Evolutionary conservation across 2,888 invertebrate species (phyloP), one percentile per base, ranked within the genome.

Genomic region (Amphipyra tragopoginis): DNA sequence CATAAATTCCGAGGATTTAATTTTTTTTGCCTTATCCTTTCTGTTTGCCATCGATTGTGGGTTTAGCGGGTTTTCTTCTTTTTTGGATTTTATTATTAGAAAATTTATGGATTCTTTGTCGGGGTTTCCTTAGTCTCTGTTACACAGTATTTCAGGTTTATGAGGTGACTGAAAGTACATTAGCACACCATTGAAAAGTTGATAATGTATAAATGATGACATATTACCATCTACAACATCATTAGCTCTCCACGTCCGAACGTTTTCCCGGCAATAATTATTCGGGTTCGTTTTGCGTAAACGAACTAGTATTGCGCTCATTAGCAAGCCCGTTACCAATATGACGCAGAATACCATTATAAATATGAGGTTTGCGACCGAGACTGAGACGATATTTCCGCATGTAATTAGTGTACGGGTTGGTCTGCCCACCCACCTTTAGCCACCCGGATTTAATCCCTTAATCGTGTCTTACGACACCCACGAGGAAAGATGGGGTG

Each of bases 1-100:
- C 62, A 73, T 76, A 75, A 69, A 69, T 66, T 64, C 47, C 1
- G 21, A 15, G 62, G 49, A 57, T 64, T 66, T 56, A 39, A 11
- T 36, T 51, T 68, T 69, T 64, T 64, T 58, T 59, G 14, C 44
- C 63, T 73, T 68, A 65, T 67, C 42, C 60, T 53, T 57, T 57
- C 29, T 43, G 49, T 63, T 72, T 59, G 47, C 68, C 48, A 68
- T 73, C 69, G 61, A 58, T 73, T 61, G 56, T 42, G 53, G 53
- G 56, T 34, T 56, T 40, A 56, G 38, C 50, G 42, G 21, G 45
- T 60, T 60, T 60, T 43, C 47, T 54, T 57, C 2, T 57, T 53
- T 45, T 48, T 47, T 44, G 53, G 51, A 57, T 73, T 43, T 21
- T 51, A 11, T 58, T 61, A 58, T 61, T 44, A 39, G 26, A 59